Evolutionary conservation across 2,113 vertebrate species (phyloP).

Genomic region (Recurvirostra avosetta): DNA sequence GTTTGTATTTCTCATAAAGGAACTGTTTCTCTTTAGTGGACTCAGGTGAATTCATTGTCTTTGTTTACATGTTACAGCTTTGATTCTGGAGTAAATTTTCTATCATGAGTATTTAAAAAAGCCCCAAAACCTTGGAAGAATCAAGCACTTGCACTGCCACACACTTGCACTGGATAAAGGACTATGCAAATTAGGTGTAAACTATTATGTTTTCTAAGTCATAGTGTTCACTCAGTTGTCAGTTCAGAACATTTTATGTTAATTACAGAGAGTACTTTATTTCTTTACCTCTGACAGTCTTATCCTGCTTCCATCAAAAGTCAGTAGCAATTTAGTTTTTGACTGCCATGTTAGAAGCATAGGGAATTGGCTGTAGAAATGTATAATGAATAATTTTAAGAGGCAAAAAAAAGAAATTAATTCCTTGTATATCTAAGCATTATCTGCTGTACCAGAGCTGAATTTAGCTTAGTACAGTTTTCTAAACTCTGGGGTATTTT

Average conservation of each 20-base stretch:
- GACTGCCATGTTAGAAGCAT: neutral
- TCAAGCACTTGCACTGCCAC: neutral
- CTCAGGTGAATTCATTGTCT: neutral
- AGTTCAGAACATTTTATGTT: neutral
- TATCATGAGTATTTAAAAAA: neutral
- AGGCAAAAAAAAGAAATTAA: neutral
- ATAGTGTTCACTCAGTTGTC: neutral
- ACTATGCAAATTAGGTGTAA: neutral
- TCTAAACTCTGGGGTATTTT: neutral
- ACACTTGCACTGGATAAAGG: neutral
- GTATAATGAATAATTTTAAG: neutral
- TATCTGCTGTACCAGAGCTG: neutral
- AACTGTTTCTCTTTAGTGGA: neutral
- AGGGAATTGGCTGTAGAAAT: neutral
- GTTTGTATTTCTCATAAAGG: slow-evolving; percentile 12
- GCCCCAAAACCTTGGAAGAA: neutral
- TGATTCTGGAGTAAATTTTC: neutral
- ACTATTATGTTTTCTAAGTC: neutral
- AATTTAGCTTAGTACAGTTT: neutral
- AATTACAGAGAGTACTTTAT: neutral
- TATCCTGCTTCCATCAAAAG: neutral
- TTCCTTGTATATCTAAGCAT: neutral
- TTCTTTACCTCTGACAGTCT: neutral
- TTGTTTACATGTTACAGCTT: neutral
- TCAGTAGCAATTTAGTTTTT: neutral